Evolutionary conservation across 2,113 vertebrate species (phyloP).

Genomic region (Archocentrus centrarchus): DNA sequence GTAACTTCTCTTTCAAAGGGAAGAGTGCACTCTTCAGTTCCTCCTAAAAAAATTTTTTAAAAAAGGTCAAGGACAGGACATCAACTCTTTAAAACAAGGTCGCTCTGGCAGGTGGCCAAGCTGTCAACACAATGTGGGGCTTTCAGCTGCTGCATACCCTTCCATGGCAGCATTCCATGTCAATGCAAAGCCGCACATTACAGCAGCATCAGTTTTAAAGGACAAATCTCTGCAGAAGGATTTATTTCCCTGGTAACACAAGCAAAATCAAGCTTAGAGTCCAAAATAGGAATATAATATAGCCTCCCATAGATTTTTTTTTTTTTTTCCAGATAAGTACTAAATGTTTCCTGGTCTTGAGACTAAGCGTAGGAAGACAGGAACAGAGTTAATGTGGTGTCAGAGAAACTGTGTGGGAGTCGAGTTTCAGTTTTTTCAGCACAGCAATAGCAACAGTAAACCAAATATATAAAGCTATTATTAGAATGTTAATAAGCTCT

Average conservation of each 20-base stretch:
- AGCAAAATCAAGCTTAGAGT: neutral
- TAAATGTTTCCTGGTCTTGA: neutral
- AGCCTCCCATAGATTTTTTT: neutral
- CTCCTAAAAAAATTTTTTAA: slow-evolving; percentile 61
- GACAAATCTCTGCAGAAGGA: neutral
- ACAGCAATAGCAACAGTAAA: slow-evolving; percentile 46
- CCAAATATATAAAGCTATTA: slow-evolving; percentile 77
- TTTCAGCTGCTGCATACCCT: slow-evolving; percentile 61
- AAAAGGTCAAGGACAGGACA: slow-evolving; percentile 45
- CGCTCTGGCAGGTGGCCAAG: slow-evolving; percentile 52
- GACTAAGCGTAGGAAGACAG: neutral
- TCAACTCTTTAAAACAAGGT: slow-evolving; percentile 47
- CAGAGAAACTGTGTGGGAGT: slow-evolving; percentile 68
- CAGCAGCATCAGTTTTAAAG: slow-evolving; percentile 1
- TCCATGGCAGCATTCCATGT: slow-evolving; percentile 33
- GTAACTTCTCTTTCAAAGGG: slow-evolving; percentile 80
- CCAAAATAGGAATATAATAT: neutral
- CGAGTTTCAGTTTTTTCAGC: slow-evolving; percentile 72
- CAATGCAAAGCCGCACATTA: slow-evolving; percentile 35
- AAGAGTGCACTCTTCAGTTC: slow-evolving; percentile 79
- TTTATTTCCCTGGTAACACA: neutral
- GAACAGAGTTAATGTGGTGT: slow-evolving; percentile 49
- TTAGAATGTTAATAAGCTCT: slow-evolving; percentile 69
- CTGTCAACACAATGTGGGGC: slow-evolving; percentile 43
- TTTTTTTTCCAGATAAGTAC: neutral